Conservation (phyloP, 2,113 vertebrate genomes). For the Notothenia rossii region DNA sequence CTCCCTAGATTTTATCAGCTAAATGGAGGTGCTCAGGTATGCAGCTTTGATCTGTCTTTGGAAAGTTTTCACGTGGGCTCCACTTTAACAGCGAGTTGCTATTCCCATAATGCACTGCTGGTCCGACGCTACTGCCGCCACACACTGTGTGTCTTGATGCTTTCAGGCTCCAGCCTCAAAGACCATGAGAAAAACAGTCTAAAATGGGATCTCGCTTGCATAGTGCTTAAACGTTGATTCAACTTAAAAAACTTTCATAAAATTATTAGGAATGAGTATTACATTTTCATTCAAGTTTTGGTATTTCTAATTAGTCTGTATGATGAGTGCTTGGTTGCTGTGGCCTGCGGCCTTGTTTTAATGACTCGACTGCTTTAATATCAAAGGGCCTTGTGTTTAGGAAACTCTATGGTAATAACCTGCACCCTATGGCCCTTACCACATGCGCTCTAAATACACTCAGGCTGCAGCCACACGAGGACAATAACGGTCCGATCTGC, state of each 20-base stretch:
- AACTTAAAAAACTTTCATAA: background rate
- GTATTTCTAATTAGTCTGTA: slow-evolving; percentile 55
- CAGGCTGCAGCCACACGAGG: no score
- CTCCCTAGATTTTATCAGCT: slow-evolving; percentile 66
- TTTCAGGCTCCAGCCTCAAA: slow-evolving; percentile 2
- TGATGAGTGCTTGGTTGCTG: slow-evolving; percentile 33
- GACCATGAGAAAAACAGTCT: background rate
- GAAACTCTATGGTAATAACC: slow-evolving; percentile 33
- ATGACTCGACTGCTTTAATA: slow-evolving; percentile 47
- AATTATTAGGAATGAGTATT: slow-evolving; percentile 14
- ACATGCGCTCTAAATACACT: slow-evolving; percentile 12
- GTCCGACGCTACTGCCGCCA: slow-evolving; percentile 5
- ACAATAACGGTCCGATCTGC: no score
- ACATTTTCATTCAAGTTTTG: slow-evolving; percentile 2
- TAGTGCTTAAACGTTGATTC: background rate
- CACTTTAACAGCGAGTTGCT: slow-evolving; percentile 69
- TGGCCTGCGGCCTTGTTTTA: slow-evolving; percentile 53
- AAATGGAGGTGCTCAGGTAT: slow-evolving; percentile 76
- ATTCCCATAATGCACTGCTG: slow-evolving; percentile 66
- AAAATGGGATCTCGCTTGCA: background rate
- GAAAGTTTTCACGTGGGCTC: slow-evolving; percentile 75
- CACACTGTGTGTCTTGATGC: background rate
- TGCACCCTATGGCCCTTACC: slow-evolving; percentile 8
- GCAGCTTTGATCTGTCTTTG: slow-evolving; percentile 74
- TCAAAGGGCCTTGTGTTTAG: slow-evolving; percentile 37